These are phyloP conservation scores for Gryon sp. DNA, from an alignment of 1,140 invertebrate genomes.

Conservation along the genomic window DNA sequence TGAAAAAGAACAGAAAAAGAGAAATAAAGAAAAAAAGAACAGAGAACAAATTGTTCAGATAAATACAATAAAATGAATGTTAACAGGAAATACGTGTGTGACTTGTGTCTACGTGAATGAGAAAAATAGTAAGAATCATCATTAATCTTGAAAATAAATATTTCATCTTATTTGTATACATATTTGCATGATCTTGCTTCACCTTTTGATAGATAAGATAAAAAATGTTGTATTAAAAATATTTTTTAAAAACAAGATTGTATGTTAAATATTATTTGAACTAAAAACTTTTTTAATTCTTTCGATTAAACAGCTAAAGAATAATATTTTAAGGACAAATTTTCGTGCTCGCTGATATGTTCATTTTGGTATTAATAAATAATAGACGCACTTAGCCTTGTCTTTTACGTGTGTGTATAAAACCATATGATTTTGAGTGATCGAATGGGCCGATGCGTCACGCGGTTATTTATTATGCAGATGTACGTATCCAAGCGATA, in stretches of 20 bases:
- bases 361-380: constrained; percentile 48
- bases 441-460: constrained; percentile 19
- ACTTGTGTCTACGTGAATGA: no score
- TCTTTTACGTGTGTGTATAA: constrained; percentile 26
- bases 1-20: constrained; percentile 35
- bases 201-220: no score
- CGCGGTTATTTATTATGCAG: constrained; percentile 57
- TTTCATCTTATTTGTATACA: no score
- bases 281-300: background rate
- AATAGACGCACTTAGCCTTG: constrained; percentile 27
- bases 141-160: no score
- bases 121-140: no score
- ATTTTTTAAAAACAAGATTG: no score
- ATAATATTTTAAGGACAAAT: constrained; percentile 1
- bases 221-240: no score
- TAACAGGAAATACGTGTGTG: no score
- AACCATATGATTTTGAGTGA: constrained; percentile 45
- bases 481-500: constrained; percentile 26
- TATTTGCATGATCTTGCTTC: no score
- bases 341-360: no score
- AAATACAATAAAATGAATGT: no score
- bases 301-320: constrained; percentile 20
- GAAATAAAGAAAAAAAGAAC: constrained; percentile 4
- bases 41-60: background rate
- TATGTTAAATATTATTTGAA: no score